These are phyloP conservation scores for Rutilus rutilus DNA, from an alignment of 2,113 vertebrate genomes.

Conservation along the genomic window DNA sequence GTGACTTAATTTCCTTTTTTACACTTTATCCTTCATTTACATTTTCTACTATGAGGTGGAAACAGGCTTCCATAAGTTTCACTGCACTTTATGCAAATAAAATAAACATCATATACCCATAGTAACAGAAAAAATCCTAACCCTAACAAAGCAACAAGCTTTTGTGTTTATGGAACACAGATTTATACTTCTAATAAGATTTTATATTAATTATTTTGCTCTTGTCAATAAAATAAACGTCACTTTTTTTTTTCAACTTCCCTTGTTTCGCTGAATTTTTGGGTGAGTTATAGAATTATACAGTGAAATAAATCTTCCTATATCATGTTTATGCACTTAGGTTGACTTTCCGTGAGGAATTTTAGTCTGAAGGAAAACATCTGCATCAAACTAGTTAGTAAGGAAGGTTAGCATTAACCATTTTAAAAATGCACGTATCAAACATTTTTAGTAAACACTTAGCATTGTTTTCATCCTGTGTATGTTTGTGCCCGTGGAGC, in stretches of 20 bases:
- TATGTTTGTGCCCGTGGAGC: conserved; percentile 51
- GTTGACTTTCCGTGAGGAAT: not conserved
- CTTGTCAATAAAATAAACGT: not conserved
- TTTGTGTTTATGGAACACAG: not conserved
- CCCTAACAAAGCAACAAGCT: not conserved
- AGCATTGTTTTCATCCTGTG: not conserved
- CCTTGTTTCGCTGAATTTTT: not conserved
- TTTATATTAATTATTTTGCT: not conserved
- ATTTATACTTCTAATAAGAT: not conserved
- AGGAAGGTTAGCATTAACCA: not conserved
- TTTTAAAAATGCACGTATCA: not conserved
- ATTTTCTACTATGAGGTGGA: not conserved
- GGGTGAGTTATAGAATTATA: not conserved
- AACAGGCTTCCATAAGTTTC: not conserved
- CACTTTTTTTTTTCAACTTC: not conserved
- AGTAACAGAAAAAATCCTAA: not conserved
- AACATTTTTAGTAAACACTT: not conserved
- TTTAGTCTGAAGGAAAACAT: not conserved
- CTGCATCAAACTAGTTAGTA: not conserved
- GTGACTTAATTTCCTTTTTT: not conserved
- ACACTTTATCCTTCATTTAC: not conserved
- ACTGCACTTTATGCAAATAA: not conserved
- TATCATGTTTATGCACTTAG: not conserved
- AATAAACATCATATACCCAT: not conserved
- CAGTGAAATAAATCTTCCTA: not conserved